A percentile compares a stretch with the other conserved stretches of the same genome.
phyloP scores from a whole-genome alignment of 2,797 vertebrate species.

The Onychomys torridus region DNA sequence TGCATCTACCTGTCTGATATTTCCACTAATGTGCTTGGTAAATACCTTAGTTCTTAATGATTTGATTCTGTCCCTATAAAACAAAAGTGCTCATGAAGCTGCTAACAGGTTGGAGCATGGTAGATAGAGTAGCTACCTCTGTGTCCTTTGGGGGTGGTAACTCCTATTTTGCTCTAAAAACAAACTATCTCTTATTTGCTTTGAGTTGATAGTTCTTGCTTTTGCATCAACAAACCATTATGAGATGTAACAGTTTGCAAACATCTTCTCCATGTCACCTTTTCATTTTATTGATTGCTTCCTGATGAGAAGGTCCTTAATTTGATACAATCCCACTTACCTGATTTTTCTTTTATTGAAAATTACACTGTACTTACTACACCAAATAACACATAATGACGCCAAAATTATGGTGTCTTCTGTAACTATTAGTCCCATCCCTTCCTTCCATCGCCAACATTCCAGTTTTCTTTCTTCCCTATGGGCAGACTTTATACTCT shows the following conservation, averaged over 20 bases:
- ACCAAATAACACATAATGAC: conserved; percentile 17
- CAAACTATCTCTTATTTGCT: neutral
- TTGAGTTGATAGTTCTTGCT: neutral
- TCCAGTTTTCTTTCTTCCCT: neutral
- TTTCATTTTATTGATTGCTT: neutral
- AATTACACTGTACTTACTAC: neutral
- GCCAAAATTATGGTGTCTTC: neutral
- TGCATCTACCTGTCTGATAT: neutral
- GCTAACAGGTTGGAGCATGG: neutral
- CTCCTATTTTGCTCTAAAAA: neutral
- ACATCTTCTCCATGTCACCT: neutral
- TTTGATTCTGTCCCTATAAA: neutral
- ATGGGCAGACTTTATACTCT: neutral
- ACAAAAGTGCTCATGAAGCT: neutral
- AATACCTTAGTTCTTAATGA: neutral
- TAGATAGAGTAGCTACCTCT: neutral
- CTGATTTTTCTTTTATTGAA: conserved; percentile 7
- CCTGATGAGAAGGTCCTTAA: neutral
- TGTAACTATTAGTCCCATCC: neutral
- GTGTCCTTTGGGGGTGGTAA: neutral
- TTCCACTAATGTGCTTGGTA: neutral
- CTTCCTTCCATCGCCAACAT: neutral
- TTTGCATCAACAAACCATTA: neutral
- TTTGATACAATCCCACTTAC: neutral
- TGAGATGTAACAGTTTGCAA: neutral